Percentiles rank a stretch among this genome's conserved stretches.
Conservation (phyloP, 2,113 vertebrate genomes). For the Gymnobelideus leadbeateri region DNA sequence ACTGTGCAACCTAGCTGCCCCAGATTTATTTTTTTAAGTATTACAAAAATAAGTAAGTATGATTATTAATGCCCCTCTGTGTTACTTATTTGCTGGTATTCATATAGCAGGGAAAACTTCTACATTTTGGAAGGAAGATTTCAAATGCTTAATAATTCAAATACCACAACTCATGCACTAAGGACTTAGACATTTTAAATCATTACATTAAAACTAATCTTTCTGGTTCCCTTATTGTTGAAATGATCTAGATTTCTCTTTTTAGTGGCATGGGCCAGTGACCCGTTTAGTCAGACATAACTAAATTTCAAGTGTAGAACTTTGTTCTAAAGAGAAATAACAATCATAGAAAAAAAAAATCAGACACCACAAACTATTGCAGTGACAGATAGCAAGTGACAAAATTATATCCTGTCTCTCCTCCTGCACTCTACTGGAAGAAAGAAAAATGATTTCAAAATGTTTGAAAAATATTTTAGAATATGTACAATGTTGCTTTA, state of each 20-base stretch:
- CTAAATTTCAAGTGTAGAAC: neutral
- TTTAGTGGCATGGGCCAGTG: conserved; percentile 13
- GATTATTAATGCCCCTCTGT: neutral
- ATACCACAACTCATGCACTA: conserved; percentile 48
- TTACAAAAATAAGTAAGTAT: conserved; percentile 14
- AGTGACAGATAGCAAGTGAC: conserved; percentile 29
- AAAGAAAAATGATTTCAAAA: conserved; percentile 46
- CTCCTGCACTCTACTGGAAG: neutral
- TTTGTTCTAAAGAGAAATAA: neutral
- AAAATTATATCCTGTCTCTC: conserved; percentile 57
- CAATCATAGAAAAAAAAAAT: neutral
- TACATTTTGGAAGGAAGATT: conserved; percentile 56
- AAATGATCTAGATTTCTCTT: conserved; percentile 29
- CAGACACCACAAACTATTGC: neutral
- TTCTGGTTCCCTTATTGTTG: conserved; percentile 25
- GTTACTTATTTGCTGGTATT: conserved; percentile 25
- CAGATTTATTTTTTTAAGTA: neutral
- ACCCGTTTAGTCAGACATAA: conserved; percentile 15
- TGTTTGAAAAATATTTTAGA: conserved; percentile 58
- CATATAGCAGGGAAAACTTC: conserved; percentile 2
- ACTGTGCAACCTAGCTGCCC: too few relatives aligned
- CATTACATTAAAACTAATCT: conserved; percentile 62
- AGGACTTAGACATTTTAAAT: conserved; percentile 59
- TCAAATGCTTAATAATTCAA: conserved; percentile 58
- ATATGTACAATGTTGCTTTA: neutral